Conservation (phyloP, 1,140 invertebrate genomes). For the Musca vetustissima region DNA sequence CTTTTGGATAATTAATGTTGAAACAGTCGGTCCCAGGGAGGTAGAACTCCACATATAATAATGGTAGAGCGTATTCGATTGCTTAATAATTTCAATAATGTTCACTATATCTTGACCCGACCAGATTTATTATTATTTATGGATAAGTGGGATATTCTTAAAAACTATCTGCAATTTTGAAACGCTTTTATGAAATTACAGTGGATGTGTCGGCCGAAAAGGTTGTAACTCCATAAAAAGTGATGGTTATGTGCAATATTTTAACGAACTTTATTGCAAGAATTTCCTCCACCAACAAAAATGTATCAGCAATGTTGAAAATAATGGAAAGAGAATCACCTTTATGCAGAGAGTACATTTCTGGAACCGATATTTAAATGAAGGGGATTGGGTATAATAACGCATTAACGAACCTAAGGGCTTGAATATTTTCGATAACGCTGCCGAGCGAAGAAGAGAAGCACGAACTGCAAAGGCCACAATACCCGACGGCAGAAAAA, state of each 20-base stretch:
- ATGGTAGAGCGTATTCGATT: too few relatives aligned
- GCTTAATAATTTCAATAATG: too few relatives aligned
- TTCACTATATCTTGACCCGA: too few relatives aligned
- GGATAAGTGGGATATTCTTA: background rate
- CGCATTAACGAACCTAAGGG: background rate
- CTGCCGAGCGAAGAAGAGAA: too few relatives aligned
- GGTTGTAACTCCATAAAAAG: background rate
- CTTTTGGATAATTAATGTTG: too few relatives aligned
- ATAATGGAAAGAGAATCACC: background rate
- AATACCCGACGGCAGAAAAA: background rate
- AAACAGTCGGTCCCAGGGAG: too few relatives aligned
- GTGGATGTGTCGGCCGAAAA: background rate
- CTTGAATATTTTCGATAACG: too few relatives aligned
- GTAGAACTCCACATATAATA: too few relatives aligned
- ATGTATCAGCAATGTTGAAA: background rate
- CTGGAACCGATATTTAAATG: too few relatives aligned
- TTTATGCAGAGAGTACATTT: background rate
- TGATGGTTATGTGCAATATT: background rate
- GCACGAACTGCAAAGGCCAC: background rate
- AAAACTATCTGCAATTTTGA: background rate
- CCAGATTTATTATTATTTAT: too few relatives aligned
- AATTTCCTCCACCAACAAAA: background rate
- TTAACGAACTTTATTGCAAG: background rate
- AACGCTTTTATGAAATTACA: background rate
- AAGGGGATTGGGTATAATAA: background rate